Evolutionary conservation across 2,888 invertebrate species (phyloP), one percentile per base, ranked within the genome.

Genomic region (Drosophila hamatofila): DNA sequence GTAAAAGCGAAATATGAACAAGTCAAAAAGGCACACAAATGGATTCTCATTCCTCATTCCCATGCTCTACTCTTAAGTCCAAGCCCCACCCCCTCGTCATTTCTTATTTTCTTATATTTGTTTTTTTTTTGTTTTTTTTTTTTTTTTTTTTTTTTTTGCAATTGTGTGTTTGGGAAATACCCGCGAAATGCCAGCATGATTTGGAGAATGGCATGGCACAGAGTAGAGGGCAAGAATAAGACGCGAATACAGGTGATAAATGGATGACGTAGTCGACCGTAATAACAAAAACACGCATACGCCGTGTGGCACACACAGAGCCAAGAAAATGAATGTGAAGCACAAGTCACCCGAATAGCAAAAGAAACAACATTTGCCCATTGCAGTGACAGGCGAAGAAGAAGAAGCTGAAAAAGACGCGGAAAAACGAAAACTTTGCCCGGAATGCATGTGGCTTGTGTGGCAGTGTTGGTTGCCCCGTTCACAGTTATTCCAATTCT

Each of bases 211-310:
- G n/a, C 59, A 30, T 44, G 4, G 42, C 25, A 30, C 6, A 42
- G 18, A 9, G 55, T 60, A 55, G 41, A 44, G 41, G 63, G 44
- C 33, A 30, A 39, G 49, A 44, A 65, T 49, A 44, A 55, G 35
- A 56, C 56, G 52, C 65, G 58, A 23, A 61, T 60, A 83, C 73
- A 87, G 79, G 81, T 83, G 85, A 79, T 74, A 75, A 60, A 64
- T 54, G 63, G 75, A 85, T 85, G 88, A 86, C 88, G 83, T 88
- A 83, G 86, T 78, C 83, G 70, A 9, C 72, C 52, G 61, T 61
- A 64, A 81, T 81, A 83, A 75, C 69, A 80, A 80, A n/a, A 83
- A 81, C 88, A 88, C 85, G 79, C 85, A 88, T 85, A 85, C 84
- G 83, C 76, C 83, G 69, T 81, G 82, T 81, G 88, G 68, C 78